phyloP scores from a whole-genome alignment of 2,113 vertebrate genomes.

The Hypanus sabinus region DNA sequence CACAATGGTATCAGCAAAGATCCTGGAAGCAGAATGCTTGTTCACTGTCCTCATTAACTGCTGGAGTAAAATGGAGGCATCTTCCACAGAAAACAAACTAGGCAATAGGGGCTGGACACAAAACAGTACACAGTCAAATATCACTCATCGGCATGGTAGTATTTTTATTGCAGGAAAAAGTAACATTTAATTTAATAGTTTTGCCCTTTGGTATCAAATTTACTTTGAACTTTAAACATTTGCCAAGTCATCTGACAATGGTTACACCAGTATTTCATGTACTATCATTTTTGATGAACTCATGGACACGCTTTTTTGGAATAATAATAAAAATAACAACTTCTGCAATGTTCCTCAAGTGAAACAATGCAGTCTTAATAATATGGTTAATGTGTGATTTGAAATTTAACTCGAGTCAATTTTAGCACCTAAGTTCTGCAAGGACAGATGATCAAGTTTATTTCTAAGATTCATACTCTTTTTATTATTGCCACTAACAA shows the following conservation, averaged over 20 bases:
- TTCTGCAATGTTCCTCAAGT: too few relatives aligned
- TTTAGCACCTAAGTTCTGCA: too few relatives aligned
- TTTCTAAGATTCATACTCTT: too few relatives aligned
- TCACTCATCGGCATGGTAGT: not conserved
- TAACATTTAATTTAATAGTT: not conserved
- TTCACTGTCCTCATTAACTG: constrained; percentile 77
- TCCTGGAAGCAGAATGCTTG: constrained; percentile 60
- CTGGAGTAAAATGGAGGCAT: constrained; percentile 74
- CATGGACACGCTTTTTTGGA: not conserved
- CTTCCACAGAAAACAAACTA: constrained; percentile 78
- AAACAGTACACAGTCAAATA: not conserved
- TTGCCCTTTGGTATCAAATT: not conserved
- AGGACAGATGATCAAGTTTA: too few relatives aligned
- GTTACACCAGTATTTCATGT: not conserved
- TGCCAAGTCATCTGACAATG: not conserved
- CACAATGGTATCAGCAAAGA: constrained; percentile 72
- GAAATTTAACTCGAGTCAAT: too few relatives aligned
- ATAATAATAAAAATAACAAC: too few relatives aligned
- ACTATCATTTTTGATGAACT: not conserved
- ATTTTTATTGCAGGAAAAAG: not conserved
- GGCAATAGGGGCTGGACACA: constrained; percentile 72
- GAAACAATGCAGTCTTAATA: too few relatives aligned
- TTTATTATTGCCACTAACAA: too few relatives aligned
- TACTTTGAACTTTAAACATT: not conserved
- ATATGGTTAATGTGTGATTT: too few relatives aligned